A percentile compares a stretch with the other conserved stretches of the same genome.
Conservation (phyloP, 2,113 vertebrate species). For the Melierax canorus region DNA sequence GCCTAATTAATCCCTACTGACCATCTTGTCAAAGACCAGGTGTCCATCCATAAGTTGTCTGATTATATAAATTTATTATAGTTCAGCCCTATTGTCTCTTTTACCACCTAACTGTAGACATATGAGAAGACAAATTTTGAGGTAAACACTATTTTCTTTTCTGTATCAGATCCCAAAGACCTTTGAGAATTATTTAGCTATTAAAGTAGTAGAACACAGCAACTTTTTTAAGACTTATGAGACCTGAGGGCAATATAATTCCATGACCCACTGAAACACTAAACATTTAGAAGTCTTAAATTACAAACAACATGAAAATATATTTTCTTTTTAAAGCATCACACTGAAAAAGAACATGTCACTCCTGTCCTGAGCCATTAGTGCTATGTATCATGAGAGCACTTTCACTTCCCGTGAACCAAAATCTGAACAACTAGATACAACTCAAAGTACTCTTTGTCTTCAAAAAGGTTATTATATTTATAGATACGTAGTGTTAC, state of each 20-base stretch:
- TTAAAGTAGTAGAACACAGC: neutral
- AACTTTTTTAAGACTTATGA: neutral
- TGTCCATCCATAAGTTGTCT: neutral
- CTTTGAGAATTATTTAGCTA: neutral
- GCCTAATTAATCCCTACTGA: neutral
- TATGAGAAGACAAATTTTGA: neutral
- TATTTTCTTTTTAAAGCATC: neutral
- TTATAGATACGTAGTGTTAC: neutral
- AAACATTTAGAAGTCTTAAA: neutral
- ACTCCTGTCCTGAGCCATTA: neutral
- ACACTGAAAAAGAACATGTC: neutral
- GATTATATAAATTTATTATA: neutral
- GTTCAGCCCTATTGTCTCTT: neutral
- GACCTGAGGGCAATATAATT: neutral
- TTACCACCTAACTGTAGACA: neutral
- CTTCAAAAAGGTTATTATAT: neutral
- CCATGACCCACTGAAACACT: neutral
- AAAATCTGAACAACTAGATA: neutral
- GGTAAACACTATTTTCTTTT: neutral
- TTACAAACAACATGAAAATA: neutral
- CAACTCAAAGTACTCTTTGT: neutral
- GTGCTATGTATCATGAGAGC: neutral
- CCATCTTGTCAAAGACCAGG: neutral
- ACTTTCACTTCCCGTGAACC: neutral
- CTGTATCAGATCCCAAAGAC: neutral